Percentiles rank a stretch among this genome's conserved stretches.
phyloP scores from a whole-genome alignment of 1,140 invertebrate species.

The Orchesella cincta region DNA sequence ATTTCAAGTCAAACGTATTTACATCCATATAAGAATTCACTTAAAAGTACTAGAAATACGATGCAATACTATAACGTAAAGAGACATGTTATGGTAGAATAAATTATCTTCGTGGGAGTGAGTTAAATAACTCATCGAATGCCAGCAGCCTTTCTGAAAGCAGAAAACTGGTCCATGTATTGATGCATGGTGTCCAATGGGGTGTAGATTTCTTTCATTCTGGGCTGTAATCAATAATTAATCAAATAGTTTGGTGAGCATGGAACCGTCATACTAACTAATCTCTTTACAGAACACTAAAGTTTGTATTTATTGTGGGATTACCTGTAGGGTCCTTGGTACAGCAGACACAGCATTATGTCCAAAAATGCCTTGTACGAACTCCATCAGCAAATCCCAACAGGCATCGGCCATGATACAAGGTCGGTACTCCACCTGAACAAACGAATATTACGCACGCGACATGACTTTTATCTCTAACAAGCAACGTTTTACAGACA shows the following conservation, averaged over 20 bases:
- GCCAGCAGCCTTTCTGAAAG: conserved; percentile 74
- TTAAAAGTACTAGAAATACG: too few species aligned
- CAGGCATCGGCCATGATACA: conserved; percentile 82
- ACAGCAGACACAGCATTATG: conserved; percentile 67
- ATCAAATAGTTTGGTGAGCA: neutral
- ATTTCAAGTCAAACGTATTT: too few species aligned
- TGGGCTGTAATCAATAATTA: conserved; percentile 61
- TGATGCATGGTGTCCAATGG: conserved; percentile 90
- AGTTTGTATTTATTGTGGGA: neutral
- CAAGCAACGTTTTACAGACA: neutral
- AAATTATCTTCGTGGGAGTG: too few species aligned
- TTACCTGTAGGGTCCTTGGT: conserved; percentile 65
- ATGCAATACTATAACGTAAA: too few species aligned
- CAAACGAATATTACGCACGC: too few species aligned
- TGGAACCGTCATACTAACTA: too few species aligned
- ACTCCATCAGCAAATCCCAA: conserved; percentile 89
- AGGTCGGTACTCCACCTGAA: conserved; percentile 85
- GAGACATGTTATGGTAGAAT: conserved; percentile 31
- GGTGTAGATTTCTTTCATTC: conserved; percentile 83
- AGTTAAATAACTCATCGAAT: too few species aligned
- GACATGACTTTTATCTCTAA: neutral
- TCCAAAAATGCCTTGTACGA: conserved; percentile 87
- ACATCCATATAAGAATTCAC: too few species aligned
- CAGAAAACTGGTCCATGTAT: conserved; percentile 91
- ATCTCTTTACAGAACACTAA: conserved; percentile 8